Conservation (phyloP, 2,797 vertebrate species). For the Enteromius unitaeniatus region DNA sequence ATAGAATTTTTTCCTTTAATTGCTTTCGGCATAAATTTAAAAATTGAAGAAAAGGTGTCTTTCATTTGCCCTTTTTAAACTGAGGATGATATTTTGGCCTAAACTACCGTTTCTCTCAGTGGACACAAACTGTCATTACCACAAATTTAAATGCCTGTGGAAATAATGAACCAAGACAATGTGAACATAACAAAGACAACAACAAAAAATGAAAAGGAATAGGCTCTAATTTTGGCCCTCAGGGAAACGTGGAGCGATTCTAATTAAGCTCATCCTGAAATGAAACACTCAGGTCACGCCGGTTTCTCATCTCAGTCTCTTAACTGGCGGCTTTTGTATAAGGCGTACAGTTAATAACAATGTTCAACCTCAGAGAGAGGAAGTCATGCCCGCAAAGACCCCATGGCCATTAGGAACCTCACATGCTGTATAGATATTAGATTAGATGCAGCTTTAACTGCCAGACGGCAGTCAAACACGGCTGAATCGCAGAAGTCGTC, state of each 20-base stretch:
- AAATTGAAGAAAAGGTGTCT: slow-evolving; percentile 31
- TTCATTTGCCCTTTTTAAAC: slow-evolving; percentile 56
- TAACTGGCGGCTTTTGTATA: slow-evolving; percentile 76
- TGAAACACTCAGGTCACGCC: slow-evolving; percentile 73
- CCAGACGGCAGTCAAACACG: slow-evolving; percentile 34
- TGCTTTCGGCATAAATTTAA: not conserved
- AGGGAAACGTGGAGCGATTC: slow-evolving; percentile 74
- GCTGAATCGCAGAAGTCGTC: slow-evolving; percentile 36
- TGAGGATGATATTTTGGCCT: slow-evolving; percentile 62
- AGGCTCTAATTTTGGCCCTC: slow-evolving; percentile 67
- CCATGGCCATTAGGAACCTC: slow-evolving; percentile 63
- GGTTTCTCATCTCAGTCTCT: slow-evolving; percentile 77
- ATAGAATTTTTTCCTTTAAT: slow-evolving; percentile 11
- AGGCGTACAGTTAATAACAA: slow-evolving; percentile 80
- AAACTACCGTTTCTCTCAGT: slow-evolving; percentile 68
- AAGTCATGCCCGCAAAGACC: slow-evolving; percentile 73
- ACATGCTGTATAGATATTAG: slow-evolving; percentile 38
- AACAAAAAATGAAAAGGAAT: slow-evolving; percentile 70
- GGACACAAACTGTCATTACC: slow-evolving; percentile 68
- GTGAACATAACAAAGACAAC: slow-evolving; percentile 77
- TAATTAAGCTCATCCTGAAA: slow-evolving; percentile 81
- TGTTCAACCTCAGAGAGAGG: slow-evolving; percentile 73
- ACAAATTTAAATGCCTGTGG: slow-evolving; percentile 68
- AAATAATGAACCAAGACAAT: slow-evolving; percentile 77
- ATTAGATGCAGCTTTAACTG: slow-evolving; percentile 34